These are phyloP conservation scores for Pelusios castaneus DNA, from an alignment of 2,113 vertebrate genomes.

Conservation along the genomic window DNA sequence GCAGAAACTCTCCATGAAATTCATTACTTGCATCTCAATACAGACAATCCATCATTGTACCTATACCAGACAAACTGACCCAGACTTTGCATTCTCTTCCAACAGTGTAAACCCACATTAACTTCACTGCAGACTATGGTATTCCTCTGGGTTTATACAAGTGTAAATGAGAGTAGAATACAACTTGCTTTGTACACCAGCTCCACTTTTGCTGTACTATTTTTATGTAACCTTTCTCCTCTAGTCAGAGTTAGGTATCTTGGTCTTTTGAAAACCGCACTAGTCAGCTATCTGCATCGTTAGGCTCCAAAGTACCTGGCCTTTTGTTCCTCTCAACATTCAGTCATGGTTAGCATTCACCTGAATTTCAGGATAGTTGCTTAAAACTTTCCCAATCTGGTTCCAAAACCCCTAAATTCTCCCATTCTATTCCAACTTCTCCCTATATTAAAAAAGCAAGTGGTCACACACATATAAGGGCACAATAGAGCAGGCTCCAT, in stretches of 20 bases:
- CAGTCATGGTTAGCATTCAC: slow-evolving; percentile 39
- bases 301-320: not conserved
- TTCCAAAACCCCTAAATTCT: slow-evolving; percentile 31
- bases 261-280: not conserved
- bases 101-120: not conserved
- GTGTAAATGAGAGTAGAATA: slow-evolving; percentile 13
- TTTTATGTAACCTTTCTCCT: slow-evolving; percentile 4
- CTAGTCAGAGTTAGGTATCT: slow-evolving; percentile 5
- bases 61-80: not conserved
- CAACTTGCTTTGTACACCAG: not conserved
- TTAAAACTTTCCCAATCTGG: not conserved
- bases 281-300: not conserved
- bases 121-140: not conserved
- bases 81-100: not conserved
- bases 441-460: slow-evolving; percentile 1
- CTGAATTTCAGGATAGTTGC: slow-evolving; percentile 51
- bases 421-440: slow-evolving; percentile 1
- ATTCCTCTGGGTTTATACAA: slow-evolving; percentile 3
- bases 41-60: not conserved
- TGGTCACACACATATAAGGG: not conserved
- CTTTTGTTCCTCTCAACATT: not conserved
- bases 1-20: not conserved
- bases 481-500: not conserved
- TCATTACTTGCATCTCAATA: not conserved
- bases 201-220: slow-evolving; percentile 6